Evolutionary conservation across 2,113 vertebrate genomes (phyloP).

Genomic region (Festucalex cinctus): DNA sequence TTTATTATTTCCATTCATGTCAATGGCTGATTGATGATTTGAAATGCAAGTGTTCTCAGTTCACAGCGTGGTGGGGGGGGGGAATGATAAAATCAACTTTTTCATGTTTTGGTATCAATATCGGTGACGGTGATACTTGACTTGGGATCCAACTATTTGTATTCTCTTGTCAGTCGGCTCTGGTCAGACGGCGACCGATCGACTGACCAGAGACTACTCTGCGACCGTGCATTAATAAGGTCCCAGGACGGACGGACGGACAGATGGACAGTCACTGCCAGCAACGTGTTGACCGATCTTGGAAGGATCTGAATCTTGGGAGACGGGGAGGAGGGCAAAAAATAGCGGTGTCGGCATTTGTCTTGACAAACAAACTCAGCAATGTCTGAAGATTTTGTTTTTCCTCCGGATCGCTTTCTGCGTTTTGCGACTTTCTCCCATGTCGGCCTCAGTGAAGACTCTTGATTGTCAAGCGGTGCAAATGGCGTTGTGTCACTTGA

Average conservation of each 20-base stretch:
- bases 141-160: not conserved
- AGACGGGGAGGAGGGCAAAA: not conserved
- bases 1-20: too few species aligned
- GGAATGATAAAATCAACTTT: too few species aligned
- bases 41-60: too few species aligned
- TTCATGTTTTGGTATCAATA: too few species aligned
- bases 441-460: too few species aligned
- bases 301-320: not conserved
- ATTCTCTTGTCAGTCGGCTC: not conserved
- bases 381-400: not conserved
- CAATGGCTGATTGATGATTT: too few species aligned
- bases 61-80: too few species aligned
- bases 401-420: not conserved
- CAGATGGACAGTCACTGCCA: not conserved
- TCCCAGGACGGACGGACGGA: conserved; percentile 35
- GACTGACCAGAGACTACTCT: conserved; percentile 23
- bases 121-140: too few species aligned
- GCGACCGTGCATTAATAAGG: conserved; percentile 49
- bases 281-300: not conserved
- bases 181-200: not conserved
- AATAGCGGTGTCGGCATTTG: not conserved
- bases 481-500: too few species aligned
- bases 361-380: not conserved
- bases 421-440: too few species aligned
- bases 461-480: too few species aligned